These are phyloP conservation scores for Cyphomyrmex costatus DNA, from an alignment of 1,140 invertebrate genomes.

Conservation along the genomic window DNA sequence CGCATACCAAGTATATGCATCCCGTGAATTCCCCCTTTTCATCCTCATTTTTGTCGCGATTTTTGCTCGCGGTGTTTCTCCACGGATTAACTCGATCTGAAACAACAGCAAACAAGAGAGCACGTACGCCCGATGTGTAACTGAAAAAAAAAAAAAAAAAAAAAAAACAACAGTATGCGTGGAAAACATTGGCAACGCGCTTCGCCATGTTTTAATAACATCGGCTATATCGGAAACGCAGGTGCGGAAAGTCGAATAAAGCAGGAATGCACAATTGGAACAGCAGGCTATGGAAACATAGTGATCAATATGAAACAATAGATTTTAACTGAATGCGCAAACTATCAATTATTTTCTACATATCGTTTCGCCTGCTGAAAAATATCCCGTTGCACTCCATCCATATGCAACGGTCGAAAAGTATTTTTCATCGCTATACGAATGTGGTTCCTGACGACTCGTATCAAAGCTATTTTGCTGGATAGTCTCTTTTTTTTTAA, in stretches of 20 bases:
- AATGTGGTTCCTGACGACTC: not conserved
- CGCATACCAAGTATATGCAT: not conserved
- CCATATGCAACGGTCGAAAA: not conserved
- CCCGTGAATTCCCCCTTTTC: constrained; percentile 1
- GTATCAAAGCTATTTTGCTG: not conserved
- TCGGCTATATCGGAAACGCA: constrained; percentile 49
- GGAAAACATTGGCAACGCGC: constrained; percentile 40
- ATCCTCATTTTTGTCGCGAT: constrained; percentile 53
- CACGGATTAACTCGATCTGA: constrained; percentile 53
- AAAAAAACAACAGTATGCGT: constrained; percentile 25
- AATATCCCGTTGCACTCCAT: constrained; percentile 10
- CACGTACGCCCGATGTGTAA: constrained; percentile 25
- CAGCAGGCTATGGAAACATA: constrained; percentile 33
- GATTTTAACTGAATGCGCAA: constrained; percentile 43
- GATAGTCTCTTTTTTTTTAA: not conserved
- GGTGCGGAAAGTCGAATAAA: constrained; percentile 56
- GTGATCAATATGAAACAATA: constrained; percentile 47
- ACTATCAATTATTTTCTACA: constrained; percentile 31
- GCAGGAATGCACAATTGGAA: constrained; percentile 34
- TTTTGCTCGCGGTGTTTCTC: constrained; percentile 32
- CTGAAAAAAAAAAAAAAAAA: constrained; percentile 50
- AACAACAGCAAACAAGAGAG: constrained; percentile 53
- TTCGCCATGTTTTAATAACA: constrained; percentile 57
- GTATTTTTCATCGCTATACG: not conserved
- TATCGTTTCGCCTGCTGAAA: not conserved